These are phyloP conservation scores for Lasioglossum baleicum DNA, from an alignment of 1,140 invertebrate species.

Conservation along the genomic window DNA sequence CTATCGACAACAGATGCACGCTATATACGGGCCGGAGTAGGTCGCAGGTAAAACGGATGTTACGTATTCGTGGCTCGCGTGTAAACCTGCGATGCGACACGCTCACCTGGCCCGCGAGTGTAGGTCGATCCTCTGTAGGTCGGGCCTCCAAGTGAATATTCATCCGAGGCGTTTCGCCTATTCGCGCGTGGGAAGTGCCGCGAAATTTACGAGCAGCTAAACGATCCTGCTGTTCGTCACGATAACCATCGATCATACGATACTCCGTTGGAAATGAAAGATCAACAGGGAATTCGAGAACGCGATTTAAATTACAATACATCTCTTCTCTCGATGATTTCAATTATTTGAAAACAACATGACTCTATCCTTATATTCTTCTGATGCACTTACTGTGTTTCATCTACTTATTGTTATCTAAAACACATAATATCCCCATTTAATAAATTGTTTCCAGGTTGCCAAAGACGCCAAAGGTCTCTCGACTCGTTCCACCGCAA, in stretches of 20 bases:
- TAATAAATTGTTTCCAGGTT: no score
- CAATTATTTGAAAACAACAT: no score
- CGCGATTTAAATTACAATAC: no score
- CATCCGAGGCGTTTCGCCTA: conserved; percentile 26
- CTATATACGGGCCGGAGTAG: conserved; percentile 42
- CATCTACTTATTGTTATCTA: no score
- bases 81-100: conserved; percentile 46
- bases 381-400: no score
- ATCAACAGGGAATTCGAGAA: no score
- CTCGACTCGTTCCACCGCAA: no score
- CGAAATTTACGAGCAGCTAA: conserved; percentile 48
- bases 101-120: conserved; percentile 15
- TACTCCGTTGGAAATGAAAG: no score
- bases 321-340: no score
- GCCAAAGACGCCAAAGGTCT: no score
- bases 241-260: conserved; percentile 29
- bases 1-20: conserved; percentile 38
- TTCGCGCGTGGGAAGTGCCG: conserved; percentile 33
- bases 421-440: no score
- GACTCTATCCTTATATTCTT: no score
- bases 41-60: conserved; percentile 54
- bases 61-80: conserved; percentile 39
- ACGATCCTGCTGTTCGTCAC: conserved; percentile 44
- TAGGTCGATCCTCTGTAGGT: conserved; percentile 42
- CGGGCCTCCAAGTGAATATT: conserved; percentile 27